Conservation (phyloP, 2,797 vertebrate genomes). For the Semotilus atromaculatus region DNA sequence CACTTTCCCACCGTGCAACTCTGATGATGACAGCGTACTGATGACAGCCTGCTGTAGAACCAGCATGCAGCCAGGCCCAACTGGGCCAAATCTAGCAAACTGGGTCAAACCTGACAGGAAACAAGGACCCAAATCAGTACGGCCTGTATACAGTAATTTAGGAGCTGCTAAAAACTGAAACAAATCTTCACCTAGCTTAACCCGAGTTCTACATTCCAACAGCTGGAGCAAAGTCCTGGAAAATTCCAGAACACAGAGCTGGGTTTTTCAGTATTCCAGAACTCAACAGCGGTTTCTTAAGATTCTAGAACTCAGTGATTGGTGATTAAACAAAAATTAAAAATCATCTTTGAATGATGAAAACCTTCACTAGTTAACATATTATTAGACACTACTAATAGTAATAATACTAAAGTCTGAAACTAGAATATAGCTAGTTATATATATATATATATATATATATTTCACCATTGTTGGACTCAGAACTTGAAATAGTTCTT, state of each 20-base stretch:
- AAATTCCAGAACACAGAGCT: not conserved
- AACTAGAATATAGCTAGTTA: too few relatives aligned
- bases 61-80: constrained; percentile 40
- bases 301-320: not conserved
- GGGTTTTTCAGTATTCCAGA: not conserved
- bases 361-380: not conserved
- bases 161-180: constrained; percentile 33
- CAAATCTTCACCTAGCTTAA: constrained; percentile 13
- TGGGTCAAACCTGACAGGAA: constrained; percentile 48
- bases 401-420: not conserved
- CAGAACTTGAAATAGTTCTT: not conserved
- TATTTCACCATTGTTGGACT: not conserved
- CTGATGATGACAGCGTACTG: constrained; percentile 17
- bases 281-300: not conserved
- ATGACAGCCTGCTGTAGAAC: constrained; percentile 37
- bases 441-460: too few relatives aligned
- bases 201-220: not conserved
- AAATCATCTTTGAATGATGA: not conserved
- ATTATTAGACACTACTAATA: not conserved
- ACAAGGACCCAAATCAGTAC: constrained; percentile 13
- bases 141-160: constrained; percentile 26
- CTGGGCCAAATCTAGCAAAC: constrained; percentile 50
- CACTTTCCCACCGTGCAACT: constrained; percentile 22
- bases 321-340: not conserved
- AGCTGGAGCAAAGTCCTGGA: not conserved